phyloP scores from a whole-genome alignment of 2,797 vertebrate genomes.

The Peromyscus melanophrys region DNA sequence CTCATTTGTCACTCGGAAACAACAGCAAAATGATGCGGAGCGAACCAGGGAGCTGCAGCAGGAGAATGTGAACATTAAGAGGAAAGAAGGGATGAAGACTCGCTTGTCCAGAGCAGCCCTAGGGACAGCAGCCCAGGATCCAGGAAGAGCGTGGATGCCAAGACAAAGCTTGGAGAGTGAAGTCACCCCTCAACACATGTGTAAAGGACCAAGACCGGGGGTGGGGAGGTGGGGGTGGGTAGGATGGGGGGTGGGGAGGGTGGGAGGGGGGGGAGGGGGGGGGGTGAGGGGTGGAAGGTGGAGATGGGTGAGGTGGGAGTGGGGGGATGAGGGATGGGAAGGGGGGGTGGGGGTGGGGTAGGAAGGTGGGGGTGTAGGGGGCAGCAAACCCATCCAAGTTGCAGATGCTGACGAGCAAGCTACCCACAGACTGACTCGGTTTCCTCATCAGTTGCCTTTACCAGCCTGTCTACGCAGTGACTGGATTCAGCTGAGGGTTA shows the following conservation, averaged over 20 bases:
- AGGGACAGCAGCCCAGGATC: background rate
- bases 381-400: background rate
- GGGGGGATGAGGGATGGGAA: too few relatives aligned
- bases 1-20: slow-evolving; percentile 55
- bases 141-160: background rate
- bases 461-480: background rate
- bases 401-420: slow-evolving; percentile 35
- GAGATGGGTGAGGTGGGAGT: too few relatives aligned
- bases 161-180: background rate
- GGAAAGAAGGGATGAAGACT: background rate
- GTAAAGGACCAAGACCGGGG: background rate
- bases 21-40: background rate
- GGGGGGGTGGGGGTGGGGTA: too few relatives aligned
- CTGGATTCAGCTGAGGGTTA: background rate
- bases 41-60: background rate
- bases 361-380: too few relatives aligned
- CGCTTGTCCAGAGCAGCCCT: background rate
- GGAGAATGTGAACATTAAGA: slow-evolving; percentile 45
- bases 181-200: background rate
- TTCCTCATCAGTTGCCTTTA: slow-evolving; percentile 34
- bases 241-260: too few relatives aligned
- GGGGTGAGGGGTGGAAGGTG: too few relatives aligned
- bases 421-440: background rate
- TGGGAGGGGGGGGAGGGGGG: too few relatives aligned
- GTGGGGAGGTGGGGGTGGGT: too few relatives aligned